phyloP scores from a whole-genome alignment of 2,113 vertebrate genomes.

The Sebastes fasciatus region DNA sequence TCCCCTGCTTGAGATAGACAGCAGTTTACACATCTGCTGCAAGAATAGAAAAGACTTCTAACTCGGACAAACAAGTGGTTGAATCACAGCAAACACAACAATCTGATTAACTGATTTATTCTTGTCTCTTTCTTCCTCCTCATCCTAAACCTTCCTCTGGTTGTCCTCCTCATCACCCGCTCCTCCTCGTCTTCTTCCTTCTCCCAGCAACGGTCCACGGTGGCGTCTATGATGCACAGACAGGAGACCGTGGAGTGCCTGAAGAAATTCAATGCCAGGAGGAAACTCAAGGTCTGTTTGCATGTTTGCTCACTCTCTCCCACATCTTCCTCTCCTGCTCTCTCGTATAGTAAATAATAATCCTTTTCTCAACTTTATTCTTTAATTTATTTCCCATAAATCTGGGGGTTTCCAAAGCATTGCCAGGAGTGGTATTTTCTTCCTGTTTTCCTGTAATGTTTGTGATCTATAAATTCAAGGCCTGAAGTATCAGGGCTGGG shows the following conservation, averaged over 20 bases:
- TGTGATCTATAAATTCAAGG: neutral
- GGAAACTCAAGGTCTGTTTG: conserved; percentile 94
- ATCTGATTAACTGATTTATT: neutral
- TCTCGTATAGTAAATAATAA: neutral
- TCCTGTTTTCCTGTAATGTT: neutral
- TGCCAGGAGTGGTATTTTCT: neutral
- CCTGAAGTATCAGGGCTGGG: too few species aligned
- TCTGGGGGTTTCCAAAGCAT: neutral
- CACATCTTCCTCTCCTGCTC: conserved; percentile 15
- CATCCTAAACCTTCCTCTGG: neutral
- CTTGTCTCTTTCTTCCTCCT: neutral
- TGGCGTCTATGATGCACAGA: conserved; percentile 99
- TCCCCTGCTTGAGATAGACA: conserved; percentile 18
- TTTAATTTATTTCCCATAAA: neutral
- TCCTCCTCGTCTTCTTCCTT: neutral
- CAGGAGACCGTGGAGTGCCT: conserved; percentile 98
- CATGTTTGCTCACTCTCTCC: neutral
- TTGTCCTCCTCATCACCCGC: neutral
- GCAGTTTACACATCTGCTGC: neutral
- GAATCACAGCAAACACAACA: neutral
- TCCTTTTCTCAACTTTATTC: neutral
- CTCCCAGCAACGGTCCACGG: conserved; percentile 95
- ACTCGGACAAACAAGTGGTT: neutral
- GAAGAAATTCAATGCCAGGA: conserved; percentile 98
- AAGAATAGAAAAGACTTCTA: neutral